Percentiles rank a stretch among this genome's conserved stretches.
Conservation (phyloP, 2,797 vertebrate genomes). For the Mycteria americana region DNA sequence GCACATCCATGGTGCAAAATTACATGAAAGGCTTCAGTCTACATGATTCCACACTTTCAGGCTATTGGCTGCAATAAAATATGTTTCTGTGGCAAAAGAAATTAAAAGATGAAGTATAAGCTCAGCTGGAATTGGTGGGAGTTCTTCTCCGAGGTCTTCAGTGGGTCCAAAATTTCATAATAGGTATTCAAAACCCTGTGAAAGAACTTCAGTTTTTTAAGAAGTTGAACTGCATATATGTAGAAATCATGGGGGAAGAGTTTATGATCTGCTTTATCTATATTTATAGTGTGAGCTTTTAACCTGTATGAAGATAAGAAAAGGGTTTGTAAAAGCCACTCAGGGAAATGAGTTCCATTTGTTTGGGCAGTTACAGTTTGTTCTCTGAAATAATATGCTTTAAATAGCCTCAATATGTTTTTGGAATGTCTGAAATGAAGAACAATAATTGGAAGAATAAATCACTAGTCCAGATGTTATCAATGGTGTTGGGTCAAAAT, state of each 20-base stretch:
- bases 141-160: background rate
- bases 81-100: background rate
- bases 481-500: background rate
- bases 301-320: constrained; percentile 31
- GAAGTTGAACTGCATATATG: fast-evolving
- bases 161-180: background rate
- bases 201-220: background rate
- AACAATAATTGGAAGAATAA: constrained; percentile 60
- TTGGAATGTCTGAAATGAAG: constrained; percentile 53
- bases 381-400: constrained; percentile 60
- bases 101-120: background rate
- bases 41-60: background rate
- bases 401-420: constrained; percentile 54
- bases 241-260: background rate
- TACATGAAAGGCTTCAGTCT: background rate
- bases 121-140: background rate
- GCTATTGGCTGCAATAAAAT: background rate
- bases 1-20: background rate
- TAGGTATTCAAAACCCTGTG: background rate
- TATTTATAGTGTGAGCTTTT: constrained; percentile 41
- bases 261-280: background rate
- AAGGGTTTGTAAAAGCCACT: background rate
- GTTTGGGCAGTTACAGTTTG: constrained; percentile 3
- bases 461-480: constrained; percentile 42
- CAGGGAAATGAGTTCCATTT: constrained; percentile 26